Base-by-base conservation (phyloP, 1,140 invertebrate species). In the Sinonovacula constricta region DNA sequence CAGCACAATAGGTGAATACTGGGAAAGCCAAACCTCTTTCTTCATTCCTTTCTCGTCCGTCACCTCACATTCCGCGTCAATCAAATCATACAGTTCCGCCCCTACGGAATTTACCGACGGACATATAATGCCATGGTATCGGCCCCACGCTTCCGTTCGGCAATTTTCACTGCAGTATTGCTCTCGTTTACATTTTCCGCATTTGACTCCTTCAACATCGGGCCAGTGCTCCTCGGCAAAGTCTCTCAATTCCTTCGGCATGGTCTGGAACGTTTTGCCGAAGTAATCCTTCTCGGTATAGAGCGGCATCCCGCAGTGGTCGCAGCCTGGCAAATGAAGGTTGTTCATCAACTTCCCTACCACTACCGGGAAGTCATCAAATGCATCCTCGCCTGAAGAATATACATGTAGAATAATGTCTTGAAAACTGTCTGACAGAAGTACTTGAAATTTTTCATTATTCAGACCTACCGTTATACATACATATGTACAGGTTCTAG, bases 121-220 rank as follows among this genome's bases (percentile, higher is more conserved):
- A 70, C 88, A 89, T 24, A 89, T 79, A 39, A 88, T 56, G 31
- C 81, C 70, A 45, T 89, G 88, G 45, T 88, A 86, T 0, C 65
- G 51, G 12, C 86, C 82, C 85, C 85, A 88, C 0, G 86, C 85
- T 49, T 74, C 79, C 14, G 81, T 49, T 22, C 56, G 66, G 51
- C 88, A 89, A 12, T 67, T 75, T 10, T 82, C 75, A 39, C 84
- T 88, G 54, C 88, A 89, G 71, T 88, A 89, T 18, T 67, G 79
- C 39, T 86, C 87, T 3, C 72, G 26, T 10, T 82, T 65, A 60
- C 88, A 89, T 10, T 72, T 65, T 3, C 80, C 45, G 57, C 88
- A 89, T 18, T 51, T 63, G 0, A 86, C 79, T 1, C 68, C 60
- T 22, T 56, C 67, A 3, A 83, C 70, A 30, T 82, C 54, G 0